Evolutionary conservation across 2,888 invertebrate genomes (phyloP).

Genomic region (Leptinotarsa juncta): DNA sequence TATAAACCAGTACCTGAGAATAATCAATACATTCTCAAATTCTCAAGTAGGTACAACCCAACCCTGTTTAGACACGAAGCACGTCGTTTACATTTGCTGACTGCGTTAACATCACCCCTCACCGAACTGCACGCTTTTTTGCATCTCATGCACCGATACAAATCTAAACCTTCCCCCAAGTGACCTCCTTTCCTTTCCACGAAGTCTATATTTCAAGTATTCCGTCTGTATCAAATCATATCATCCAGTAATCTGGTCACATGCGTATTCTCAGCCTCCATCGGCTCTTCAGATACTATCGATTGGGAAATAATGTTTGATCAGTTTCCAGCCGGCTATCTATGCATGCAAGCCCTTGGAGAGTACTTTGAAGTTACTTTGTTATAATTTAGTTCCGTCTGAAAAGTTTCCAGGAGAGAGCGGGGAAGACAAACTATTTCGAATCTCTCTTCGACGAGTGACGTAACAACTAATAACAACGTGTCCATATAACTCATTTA

Average conservation of each 20-base stretch:
- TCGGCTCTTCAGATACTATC: slow-evolving; percentile 16
- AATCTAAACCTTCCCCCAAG: background rate
- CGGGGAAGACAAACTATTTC: slow-evolving; percentile 44
- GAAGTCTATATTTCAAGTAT: slow-evolving; percentile 4
- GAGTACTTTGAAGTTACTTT: slow-evolving; percentile 61
- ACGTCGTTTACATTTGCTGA: background rate
- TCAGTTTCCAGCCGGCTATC: slow-evolving; percentile 28
- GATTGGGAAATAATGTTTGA: slow-evolving; percentile 18
- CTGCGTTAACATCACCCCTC: background rate
- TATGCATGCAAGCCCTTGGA: slow-evolving; percentile 31
- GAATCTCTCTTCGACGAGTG: slow-evolving; percentile 59
- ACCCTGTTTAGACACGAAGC: no score
- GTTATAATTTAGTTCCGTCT: slow-evolving; percentile 62
- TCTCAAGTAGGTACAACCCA: no score
- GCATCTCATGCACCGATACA: slow-evolving; percentile 11
- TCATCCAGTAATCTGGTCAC: slow-evolving; percentile 17
- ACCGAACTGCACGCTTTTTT: background rate
- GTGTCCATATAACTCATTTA: slow-evolving; percentile 57
- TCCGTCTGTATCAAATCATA: slow-evolving; percentile 2
- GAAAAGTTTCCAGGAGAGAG: slow-evolving; percentile 53
- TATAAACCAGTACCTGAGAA: no score
- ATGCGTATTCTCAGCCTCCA: slow-evolving; percentile 8
- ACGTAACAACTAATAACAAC: slow-evolving; percentile 68
- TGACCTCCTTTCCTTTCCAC: slow-evolving; percentile 12
- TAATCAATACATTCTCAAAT: no score